Evolutionary conservation across 2,113 vertebrate genomes (phyloP), one percentile per base, ranked within the genome.

Genomic region (Eulacestoma nigropectus): DNA sequence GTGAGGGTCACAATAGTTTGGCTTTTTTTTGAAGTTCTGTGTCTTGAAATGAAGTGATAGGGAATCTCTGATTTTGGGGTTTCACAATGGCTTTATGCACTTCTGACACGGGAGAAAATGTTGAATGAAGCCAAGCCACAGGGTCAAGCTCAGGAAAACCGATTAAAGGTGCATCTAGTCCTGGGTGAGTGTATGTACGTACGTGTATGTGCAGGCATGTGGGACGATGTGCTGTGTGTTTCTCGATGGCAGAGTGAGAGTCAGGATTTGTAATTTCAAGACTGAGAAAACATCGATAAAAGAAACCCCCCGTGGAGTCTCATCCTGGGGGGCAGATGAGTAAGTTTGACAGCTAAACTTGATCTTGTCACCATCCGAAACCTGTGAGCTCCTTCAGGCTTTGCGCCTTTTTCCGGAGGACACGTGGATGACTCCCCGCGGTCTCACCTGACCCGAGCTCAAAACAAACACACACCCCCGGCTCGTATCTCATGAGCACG

Each of bases 121-220:
- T 63, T 47, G n/a, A 73, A 37, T 44, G 72, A 86, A 90, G 57
- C 59, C 1, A 17, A 65, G n/a, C 9, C 9, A 4, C 9, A 11
- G 59, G 10, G 19, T 68, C 21, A 27, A 72, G n/a, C n/a, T 73
- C 33, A 27, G 37, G 27, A 50, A 52, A 55, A 27, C 18, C 13
- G 44, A 26, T 60, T 50, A 17, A 68, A 83, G 21, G 57, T 68
- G 19, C 16, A 5, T n/a, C 20, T 46, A 29, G 26, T 53, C 13
- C 4, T 37, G 20, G 19, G 10, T 17, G 35, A 44, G 46, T 42
- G 27, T 12, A 6, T 13, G 17, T 27, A 7, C 21, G 12, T 20
- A 15, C 16, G 4, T 5, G 2, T 20, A 3, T 41, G 44, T 70
- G 42, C 27, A 27, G 65, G 39, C 32, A 11, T 0, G 0, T 10